Conservation (phyloP, 2,113 vertebrate genomes). For the Clarias batrachus region DNA sequence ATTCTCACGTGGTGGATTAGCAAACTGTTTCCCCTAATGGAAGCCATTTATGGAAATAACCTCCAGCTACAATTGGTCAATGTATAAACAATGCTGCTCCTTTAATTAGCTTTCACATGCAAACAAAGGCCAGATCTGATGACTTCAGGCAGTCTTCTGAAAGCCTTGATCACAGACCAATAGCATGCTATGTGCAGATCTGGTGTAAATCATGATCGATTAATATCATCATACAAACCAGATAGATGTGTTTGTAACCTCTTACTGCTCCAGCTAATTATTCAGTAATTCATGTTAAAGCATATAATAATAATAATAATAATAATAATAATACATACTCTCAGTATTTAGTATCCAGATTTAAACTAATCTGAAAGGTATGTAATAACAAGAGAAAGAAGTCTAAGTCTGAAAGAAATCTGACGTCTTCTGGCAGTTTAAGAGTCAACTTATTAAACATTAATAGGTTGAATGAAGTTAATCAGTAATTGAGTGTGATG, state of each 20-base stretch:
- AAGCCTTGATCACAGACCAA: neutral
- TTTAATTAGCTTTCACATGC: neutral
- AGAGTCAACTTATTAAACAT: constrained; percentile 11
- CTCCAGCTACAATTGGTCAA: neutral
- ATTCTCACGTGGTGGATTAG: neutral
- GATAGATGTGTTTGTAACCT: neutral
- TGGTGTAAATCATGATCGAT: neutral
- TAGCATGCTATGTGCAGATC: constrained; percentile 1
- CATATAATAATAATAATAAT: neutral
- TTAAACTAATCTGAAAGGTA: neutral
- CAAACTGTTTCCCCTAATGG: neutral
- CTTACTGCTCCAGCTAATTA: neutral
- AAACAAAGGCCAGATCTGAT: neutral
- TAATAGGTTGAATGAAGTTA: constrained; percentile 21
- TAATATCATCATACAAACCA: neutral
- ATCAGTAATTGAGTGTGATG: constrained; percentile 7
- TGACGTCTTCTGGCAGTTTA: neutral
- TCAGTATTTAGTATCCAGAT: neutral
- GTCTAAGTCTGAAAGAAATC: neutral
- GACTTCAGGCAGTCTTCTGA: neutral
- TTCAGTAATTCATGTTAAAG: neutral
- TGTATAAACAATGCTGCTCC: neutral
- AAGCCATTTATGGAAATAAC: neutral
- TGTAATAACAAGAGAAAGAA: neutral
- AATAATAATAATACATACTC: neutral